A percentile compares a stretch with the other conserved stretches of the same genome.
phyloP scores from a whole-genome alignment of 1,140 invertebrate species.

The Drosophila jambulina region DNA sequence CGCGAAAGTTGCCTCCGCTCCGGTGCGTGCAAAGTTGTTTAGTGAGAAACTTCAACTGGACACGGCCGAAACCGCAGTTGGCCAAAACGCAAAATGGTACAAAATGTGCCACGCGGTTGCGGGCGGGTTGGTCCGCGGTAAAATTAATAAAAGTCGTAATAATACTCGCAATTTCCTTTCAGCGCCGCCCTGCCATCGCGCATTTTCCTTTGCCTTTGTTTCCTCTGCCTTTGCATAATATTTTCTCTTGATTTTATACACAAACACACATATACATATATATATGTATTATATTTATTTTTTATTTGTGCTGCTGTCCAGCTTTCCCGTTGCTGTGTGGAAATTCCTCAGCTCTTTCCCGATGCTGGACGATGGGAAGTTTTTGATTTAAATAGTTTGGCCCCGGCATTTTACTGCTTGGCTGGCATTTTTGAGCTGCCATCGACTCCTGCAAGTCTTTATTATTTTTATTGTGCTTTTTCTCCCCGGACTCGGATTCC shows the following conservation, averaged over 20 bases:
- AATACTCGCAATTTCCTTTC: conserved; percentile 82
- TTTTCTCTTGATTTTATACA: conserved; percentile 9
- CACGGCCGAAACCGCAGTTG: conserved; percentile 43
- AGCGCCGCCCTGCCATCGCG: conserved; percentile 49
- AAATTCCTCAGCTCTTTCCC: conserved; percentile 48
- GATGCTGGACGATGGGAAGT: conserved; percentile 48
- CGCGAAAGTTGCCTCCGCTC: conserved; percentile 45
- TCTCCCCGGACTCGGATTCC: conserved; percentile 19
- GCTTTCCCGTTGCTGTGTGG: conserved; percentile 28
- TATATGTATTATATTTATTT: neutral
- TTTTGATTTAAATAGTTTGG: conserved; percentile 77
- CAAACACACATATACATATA: neutral
- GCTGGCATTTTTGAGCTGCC: conserved; percentile 54
- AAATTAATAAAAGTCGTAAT: conserved; percentile 84
- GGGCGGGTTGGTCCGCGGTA: conserved; percentile 34
- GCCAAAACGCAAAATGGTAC: conserved; percentile 62
- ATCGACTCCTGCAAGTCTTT: conserved; percentile 38
- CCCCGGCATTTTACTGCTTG: conserved; percentile 58
- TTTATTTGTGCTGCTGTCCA: conserved; percentile 12
- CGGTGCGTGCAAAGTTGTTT: conserved; percentile 80
- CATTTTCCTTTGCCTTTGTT: conserved; percentile 63
- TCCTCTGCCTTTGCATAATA: conserved; percentile 29
- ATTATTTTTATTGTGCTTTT: conserved; percentile 63
- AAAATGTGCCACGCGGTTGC: conserved; percentile 36
- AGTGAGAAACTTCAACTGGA: conserved; percentile 80